A percentile compares a stretch with the other conserved stretches of the same genome.
These are phyloP conservation scores for Macrobrachium rosenbergii DNA, from an alignment of 1,140 invertebrate genomes.

Conservation along the genomic window DNA sequence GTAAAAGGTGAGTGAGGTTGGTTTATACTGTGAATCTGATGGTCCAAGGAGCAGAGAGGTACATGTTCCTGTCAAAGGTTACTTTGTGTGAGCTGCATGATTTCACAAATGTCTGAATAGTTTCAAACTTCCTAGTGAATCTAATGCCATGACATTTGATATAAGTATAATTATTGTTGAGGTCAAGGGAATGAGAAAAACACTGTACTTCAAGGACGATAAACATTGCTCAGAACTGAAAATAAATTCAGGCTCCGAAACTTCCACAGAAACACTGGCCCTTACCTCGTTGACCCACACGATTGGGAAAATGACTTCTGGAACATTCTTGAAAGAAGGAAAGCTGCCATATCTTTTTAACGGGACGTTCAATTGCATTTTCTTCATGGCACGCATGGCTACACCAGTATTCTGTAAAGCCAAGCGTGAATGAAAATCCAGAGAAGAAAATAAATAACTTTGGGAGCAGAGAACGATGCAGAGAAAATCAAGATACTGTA, in stretches of 20 bases:
- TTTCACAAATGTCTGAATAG: too few relatives aligned
- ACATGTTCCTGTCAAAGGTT: too few relatives aligned
- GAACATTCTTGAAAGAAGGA: conserved; percentile 71
- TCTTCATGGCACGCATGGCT: conserved; percentile 71
- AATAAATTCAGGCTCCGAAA: too few relatives aligned
- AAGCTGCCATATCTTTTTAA: conserved; percentile 69
- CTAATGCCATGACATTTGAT: too few relatives aligned
- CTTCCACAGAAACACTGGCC: background rate
- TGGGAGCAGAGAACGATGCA: background rate
- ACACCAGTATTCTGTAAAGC: conserved; percentile 72
- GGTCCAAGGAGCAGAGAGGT: too few relatives aligned
- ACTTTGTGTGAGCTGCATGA: too few relatives aligned
- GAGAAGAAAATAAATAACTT: conserved; percentile 3
- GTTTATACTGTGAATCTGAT: too few relatives aligned
- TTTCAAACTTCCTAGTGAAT: too few relatives aligned
- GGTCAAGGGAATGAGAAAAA: background rate
- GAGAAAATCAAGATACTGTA: too few relatives aligned
- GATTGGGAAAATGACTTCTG: conserved; percentile 72
- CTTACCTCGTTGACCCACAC: conserved; percentile 73
- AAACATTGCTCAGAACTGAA: background rate
- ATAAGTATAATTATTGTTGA: too few relatives aligned
- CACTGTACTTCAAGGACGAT: background rate
- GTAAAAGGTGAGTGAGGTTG: too few relatives aligned
- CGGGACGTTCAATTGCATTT: conserved; percentile 74
- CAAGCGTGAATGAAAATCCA: conserved; percentile 50